Evolutionary conservation across 2,888 invertebrate genomes (phyloP).

Genomic region (Orgyia antiqua): DNA sequence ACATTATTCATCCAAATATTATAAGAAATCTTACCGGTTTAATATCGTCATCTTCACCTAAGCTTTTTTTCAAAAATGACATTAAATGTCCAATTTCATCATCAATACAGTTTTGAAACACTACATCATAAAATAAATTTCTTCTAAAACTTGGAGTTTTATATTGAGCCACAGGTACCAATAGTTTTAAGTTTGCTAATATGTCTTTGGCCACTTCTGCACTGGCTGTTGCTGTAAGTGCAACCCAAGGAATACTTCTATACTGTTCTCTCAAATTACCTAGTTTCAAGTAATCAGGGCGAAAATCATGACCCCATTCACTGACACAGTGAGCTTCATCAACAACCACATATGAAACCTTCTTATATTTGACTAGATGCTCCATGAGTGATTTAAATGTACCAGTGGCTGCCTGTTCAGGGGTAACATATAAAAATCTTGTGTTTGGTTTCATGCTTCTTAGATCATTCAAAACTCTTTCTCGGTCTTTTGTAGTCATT

Average conservation of each 20-base stretch:
- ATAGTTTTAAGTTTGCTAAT: slow-evolving; percentile 82
- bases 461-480: slow-evolving; percentile 87
- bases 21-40: slow-evolving; percentile 53
- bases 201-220: slow-evolving; percentile 90
- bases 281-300: slow-evolving; percentile 95
- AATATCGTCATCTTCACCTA: slow-evolving; percentile 77
- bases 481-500: slow-evolving; percentile 86
- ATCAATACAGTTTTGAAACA: slow-evolving; percentile 89
- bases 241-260: slow-evolving; percentile 88
- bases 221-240: slow-evolving; percentile 96
- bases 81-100: slow-evolving; percentile 90
- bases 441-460: slow-evolving; percentile 85
- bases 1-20: not conserved
- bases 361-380: slow-evolving; percentile 84
- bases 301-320: slow-evolving; percentile 99
- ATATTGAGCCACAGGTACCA: slow-evolving; percentile 84
- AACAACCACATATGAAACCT: slow-evolving; percentile 93
- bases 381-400: slow-evolving; percentile 84
- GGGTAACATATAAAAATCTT: slow-evolving; percentile 95
- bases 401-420: slow-evolving; percentile 94
- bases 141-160: slow-evolving; percentile 93
- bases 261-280: slow-evolving; percentile 79
- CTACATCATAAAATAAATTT: slow-evolving; percentile 97
- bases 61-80: slow-evolving; percentile 82
- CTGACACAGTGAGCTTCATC: slow-evolving; percentile 99